Base-by-base conservation (phyloP, 2,113 vertebrate genomes). In the Larimichthys crocea region DNA sequence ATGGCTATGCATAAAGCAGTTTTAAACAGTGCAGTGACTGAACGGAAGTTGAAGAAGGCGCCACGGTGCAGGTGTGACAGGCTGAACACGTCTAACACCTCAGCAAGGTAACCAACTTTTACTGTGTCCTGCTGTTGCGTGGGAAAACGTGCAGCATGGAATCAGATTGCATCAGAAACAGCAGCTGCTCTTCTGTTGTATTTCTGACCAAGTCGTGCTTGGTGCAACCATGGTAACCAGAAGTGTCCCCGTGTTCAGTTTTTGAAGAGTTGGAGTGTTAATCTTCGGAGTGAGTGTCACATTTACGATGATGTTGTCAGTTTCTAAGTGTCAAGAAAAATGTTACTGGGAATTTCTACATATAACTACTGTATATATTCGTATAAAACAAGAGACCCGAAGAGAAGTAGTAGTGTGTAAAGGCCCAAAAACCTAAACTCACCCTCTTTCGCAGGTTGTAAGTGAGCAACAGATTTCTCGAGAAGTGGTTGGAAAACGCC, bases 381-480 rank as follows among this genome's bases (percentile, higher is more conserved):
- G 19, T 19, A 5, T 22, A 14, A 8, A 14, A 73, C 1, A 0
- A 15, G 17, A 7, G 31, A 35, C 31, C 31, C 31, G 5, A 35
- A 35, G 1, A 7, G 52, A 61, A 19, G 10, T 14, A 19, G 10
- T 10, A 5, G 9, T 1, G 9, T 31, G 57, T 22, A 1, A 35
- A 48, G 42, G 52, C 29, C 44, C 68, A 50, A n/a, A 40, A 40
- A 9, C 55, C 19, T 35, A 15, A 44, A 89, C 94, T 95, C 88
- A 99, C 98, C 95, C 98, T 94, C 94, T 99, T 99, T 75, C 98
- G 94, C 88, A 99, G 91, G 91, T 99, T 99, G 95, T 99, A 99
- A 2, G 98, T 99, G 72, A 99, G 96, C 84, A 99, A 96, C 85
- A 99, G 97, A 88, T 99, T 99, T 87, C 98, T 94, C 75, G 98